A percentile compares a stretch with the other conserved stretches of the same genome.
Conservation (phyloP, 2,888 invertebrate genomes). For the Cetonia aurata region DNA sequence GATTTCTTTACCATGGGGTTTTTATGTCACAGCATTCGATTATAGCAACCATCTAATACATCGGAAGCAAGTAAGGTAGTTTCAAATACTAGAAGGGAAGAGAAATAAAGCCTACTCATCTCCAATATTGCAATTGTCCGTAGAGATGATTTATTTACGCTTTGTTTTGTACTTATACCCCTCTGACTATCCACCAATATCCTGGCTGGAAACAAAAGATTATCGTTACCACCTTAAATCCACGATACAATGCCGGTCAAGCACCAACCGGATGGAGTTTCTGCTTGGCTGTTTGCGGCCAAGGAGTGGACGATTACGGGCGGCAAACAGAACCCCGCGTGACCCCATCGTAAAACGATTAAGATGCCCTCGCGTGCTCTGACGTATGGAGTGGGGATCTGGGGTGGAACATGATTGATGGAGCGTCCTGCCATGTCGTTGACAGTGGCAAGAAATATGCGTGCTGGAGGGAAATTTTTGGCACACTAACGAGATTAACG, state of each 20-base stretch:
- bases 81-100: neutral
- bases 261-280: neutral
- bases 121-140: too few species aligned
- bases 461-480: slow-evolving; percentile 7
- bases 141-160: too few species aligned
- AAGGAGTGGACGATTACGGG: slow-evolving; percentile 20
- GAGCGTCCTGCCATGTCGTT: slow-evolving; percentile 15
- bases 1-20: neutral
- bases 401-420: slow-evolving; percentile 18
- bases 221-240: too few species aligned
- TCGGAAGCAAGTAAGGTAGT: neutral
- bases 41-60: neutral
- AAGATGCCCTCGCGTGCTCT: neutral
- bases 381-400: neutral
- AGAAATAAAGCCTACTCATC: too few species aligned
- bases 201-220: too few species aligned
- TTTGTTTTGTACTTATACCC: too few species aligned
- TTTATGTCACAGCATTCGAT: neutral
- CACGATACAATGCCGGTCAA: too few species aligned
- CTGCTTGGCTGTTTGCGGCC: slow-evolving; percentile 22
- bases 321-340: neutral
- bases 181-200: too few species aligned
- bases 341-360: slow-evolving; percentile 35
- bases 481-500: slow-evolving; percentile 1
- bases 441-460: slow-evolving; percentile 28